A percentile compares a stretch with the other conserved stretches of the same genome.
These are phyloP conservation scores for Variabilichromis moorii DNA, from an alignment of 2,113 vertebrate species.

Conservation along the genomic window DNA sequence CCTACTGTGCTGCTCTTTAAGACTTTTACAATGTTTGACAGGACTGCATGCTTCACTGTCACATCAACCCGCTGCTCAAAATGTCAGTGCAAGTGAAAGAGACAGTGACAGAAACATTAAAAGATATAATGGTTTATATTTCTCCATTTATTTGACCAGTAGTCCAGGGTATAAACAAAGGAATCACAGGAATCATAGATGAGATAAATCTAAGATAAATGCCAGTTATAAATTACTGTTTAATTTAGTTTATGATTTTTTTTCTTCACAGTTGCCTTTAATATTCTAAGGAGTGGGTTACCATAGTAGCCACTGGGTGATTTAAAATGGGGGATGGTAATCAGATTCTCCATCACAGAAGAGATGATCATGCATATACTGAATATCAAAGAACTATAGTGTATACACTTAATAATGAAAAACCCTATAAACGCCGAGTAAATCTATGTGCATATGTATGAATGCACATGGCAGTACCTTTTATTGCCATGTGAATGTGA, in stretches of 20 bases:
- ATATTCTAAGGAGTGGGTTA: slow-evolving; percentile 20
- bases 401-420: not conserved
- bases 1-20: not conserved
- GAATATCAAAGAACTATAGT: not conserved
- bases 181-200: not conserved
- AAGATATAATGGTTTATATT: not conserved
- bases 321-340: not conserved
- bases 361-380: not conserved
- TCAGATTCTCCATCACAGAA: not conserved
- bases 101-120: not conserved
- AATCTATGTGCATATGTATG: not conserved
- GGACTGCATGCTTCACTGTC: slow-evolving; percentile 4
- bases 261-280: not conserved
- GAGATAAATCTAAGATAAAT: not conserved
- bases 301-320: slow-evolving; percentile 31
- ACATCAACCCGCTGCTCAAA: slow-evolving; percentile 15
- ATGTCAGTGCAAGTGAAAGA: not conserved
- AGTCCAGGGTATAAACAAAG: not conserved
- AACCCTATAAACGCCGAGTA: not conserved
- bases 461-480: not conserved
- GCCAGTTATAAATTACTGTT: not conserved
- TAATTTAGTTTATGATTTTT: not conserved
- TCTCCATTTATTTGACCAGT: not conserved
- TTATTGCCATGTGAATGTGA: not conserved
- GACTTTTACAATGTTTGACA: slow-evolving; percentile 24